These are phyloP conservation scores for Mythimna loreyi DNA, from an alignment of 2,888 invertebrate genomes.

Conservation along the genomic window DNA sequence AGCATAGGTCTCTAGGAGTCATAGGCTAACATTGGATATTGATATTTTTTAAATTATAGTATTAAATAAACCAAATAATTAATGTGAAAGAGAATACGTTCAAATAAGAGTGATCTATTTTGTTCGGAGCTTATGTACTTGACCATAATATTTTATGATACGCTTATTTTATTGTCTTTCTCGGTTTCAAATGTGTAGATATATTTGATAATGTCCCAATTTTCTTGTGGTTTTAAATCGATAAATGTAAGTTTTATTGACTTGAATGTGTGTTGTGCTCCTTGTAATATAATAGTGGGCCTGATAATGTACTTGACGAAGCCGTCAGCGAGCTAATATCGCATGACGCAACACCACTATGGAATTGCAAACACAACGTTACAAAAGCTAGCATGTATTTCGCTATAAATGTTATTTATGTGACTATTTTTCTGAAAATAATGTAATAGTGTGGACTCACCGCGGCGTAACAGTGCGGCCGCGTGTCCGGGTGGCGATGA, in stretches of 20 bases:
- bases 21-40: slow-evolving; percentile 51
- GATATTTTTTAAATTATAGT: slow-evolving; percentile 53
- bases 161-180: slow-evolving; percentile 40
- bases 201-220: slow-evolving; percentile 5
- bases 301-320: slow-evolving; percentile 13
- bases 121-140: slow-evolving; percentile 24
- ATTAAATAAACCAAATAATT: slow-evolving; percentile 61
- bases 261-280: slow-evolving; percentile 5
- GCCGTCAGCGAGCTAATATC: slow-evolving; percentile 9
- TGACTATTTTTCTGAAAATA: slow-evolving; percentile 21
- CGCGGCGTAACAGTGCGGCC: not conserved
- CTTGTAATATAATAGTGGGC: slow-evolving; percentile 25
- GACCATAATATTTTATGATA: slow-evolving; percentile 13
- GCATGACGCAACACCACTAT: slow-evolving; percentile 13
- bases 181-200: slow-evolving; percentile 20
- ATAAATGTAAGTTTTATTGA: slow-evolving; percentile 4
- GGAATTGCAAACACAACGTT: slow-evolving; percentile 26
- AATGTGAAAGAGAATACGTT: slow-evolving; percentile 34
- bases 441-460: slow-evolving; percentile 20
- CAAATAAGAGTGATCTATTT: slow-evolving; percentile 31
- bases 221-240: slow-evolving; percentile 8
- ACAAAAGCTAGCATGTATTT: slow-evolving; percentile 9
- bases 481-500: not conserved
- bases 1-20: slow-evolving; percentile 38
- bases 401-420: slow-evolving; percentile 21